Base-by-base conservation (phyloP, 2,113 vertebrate species). In the Redunca redunca region DNA sequence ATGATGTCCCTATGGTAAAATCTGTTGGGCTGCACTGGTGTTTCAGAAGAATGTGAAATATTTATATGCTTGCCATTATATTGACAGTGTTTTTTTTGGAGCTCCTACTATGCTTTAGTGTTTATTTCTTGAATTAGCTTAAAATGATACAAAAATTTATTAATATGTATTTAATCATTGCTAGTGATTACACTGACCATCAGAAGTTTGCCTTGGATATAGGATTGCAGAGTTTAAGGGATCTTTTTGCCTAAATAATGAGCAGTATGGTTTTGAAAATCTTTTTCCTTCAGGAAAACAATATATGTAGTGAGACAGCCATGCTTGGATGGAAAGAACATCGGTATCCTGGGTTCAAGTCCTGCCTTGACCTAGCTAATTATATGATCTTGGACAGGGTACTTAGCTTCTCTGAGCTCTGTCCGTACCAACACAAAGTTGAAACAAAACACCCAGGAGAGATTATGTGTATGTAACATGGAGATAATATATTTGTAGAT, bases 101-200 rank as follows among this genome's bases (percentile, higher is more conserved):
- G 36, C 23, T 90, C 17, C 87, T 74, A 50, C n/a, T 87, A 12
- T 62, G 52, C 46, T 88, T 91, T 60, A 74, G 33, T 64, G 13
- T 94, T 93, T 91, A 91, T 95, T 90, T 93, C 91, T 86, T 87
- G 13, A 86, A 36, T 85, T 89, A 71, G 43, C 62, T 86, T 90
- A 46, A 90, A 80, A 92, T 57, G 26, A 52, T 90, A 81, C 30
- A 81, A 80, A 85, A 52, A 80, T 80, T 64, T 53, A 67, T 83
- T 87, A 90, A 13, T 86, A 36, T 36, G 15, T 58, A 43, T 60
- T 85, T 80, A 78, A 43, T 85, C 28, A 50, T 80, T 90, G 48
- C n/a, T 52, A 85, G 4, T 89, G 25, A 64, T 92, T 92, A 82
- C 17, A 40, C 52, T 82, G 88, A 80, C 15, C 28, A 28, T 86